These are phyloP conservation scores for Palloptera scutellata DNA, from an alignment of 2,888 invertebrate genomes.

Conservation along the genomic window DNA sequence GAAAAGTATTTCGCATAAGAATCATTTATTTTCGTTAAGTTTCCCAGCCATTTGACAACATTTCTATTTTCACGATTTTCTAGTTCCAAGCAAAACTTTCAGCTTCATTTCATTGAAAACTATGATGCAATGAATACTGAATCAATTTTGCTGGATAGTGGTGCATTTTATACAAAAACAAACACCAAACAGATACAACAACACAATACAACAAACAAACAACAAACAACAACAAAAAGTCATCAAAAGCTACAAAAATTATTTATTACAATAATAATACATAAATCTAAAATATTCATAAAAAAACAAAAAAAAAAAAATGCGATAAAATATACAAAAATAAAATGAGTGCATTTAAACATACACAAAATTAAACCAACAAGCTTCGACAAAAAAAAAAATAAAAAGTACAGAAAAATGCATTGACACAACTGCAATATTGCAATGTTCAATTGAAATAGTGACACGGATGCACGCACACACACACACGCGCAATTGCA, in stretches of 20 bases:
- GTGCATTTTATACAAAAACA: slow-evolving; percentile 22
- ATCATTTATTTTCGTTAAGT: slow-evolving; percentile 21
- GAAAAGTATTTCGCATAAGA: slow-evolving; percentile 36
- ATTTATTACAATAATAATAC: not conserved
- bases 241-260: not conserved
- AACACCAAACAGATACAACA: slow-evolving; percentile 5
- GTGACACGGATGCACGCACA: slow-evolving; percentile 40
- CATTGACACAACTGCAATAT: slow-evolving; percentile 35
- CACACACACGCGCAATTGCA: slow-evolving; percentile 25
- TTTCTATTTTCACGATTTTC: slow-evolving; percentile 1
- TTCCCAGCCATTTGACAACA: slow-evolving; percentile 9
- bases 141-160: slow-evolving; percentile 1
- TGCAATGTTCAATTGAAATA: slow-evolving; percentile 27
- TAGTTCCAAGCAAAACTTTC: not conserved
- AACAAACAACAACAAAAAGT: slow-evolving; percentile 18
- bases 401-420: slow-evolving; percentile 10
- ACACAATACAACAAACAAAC: not conserved
- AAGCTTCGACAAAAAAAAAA: slow-evolving; percentile 13
- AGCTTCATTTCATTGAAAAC: not conserved
- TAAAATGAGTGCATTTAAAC: slow-evolving; percentile 17
- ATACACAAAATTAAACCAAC: slow-evolving; percentile 41
- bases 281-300: slow-evolving; percentile 9
- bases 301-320: not conserved
- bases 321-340: slow-evolving; percentile 36
- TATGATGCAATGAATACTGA: not conserved